phyloP scores from a whole-genome alignment of 1,140 invertebrate genomes.

The Delia radicum region DNA sequence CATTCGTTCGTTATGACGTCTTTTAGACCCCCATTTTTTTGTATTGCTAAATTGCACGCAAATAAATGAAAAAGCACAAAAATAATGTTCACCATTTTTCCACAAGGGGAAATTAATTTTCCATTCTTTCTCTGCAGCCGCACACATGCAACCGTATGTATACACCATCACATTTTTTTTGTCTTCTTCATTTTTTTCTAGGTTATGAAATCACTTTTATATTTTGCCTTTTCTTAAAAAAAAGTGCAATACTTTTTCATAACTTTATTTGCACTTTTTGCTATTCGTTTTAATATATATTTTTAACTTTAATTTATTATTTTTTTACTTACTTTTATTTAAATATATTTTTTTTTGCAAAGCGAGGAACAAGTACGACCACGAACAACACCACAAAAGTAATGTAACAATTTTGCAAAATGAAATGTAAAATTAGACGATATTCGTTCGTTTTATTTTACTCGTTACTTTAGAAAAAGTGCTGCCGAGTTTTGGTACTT shows the following conservation, averaged over 20 bases:
- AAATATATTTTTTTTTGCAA: conserved; percentile 8
- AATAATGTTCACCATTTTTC: not conserved
- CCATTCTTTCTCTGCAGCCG: not conserved
- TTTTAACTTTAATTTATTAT: not conserved
- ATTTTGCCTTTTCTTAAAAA: not conserved
- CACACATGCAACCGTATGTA: not conserved
- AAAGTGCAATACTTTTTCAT: not conserved
- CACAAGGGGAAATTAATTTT: not conserved
- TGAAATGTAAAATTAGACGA: not conserved
- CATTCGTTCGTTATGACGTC: too few species aligned
- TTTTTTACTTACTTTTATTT: conserved; percentile 28
- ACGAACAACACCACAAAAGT: conserved; percentile 28
- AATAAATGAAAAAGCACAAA: too few species aligned
- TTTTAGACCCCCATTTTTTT: too few species aligned
- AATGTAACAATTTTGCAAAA: conserved; percentile 21
- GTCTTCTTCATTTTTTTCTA: conserved; percentile 20
- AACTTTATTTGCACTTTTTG: not conserved
- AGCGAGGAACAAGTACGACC: conserved; percentile 25
- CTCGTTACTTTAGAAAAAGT: not conserved
- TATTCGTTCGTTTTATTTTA: not conserved
- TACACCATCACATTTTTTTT: conserved; percentile 16
- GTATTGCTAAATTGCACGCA: too few species aligned
- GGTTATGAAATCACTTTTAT: conserved; percentile 31
- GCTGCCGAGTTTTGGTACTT: not conserved
- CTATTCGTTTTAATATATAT: not conserved